phyloP scores from a whole-genome alignment of 2,797 vertebrate genomes.

The Channa striata region DNA sequence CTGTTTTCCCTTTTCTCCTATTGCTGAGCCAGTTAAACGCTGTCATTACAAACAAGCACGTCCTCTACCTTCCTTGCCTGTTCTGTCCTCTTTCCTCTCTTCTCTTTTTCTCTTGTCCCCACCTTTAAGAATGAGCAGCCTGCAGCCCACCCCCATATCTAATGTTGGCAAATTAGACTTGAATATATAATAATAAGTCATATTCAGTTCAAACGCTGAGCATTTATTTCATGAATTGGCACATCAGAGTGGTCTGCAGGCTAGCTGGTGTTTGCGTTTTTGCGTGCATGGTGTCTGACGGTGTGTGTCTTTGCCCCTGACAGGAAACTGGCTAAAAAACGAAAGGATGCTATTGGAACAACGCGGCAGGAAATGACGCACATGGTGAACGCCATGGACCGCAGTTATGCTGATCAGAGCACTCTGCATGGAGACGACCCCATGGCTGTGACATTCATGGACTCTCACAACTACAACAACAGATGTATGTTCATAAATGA shows the following conservation, averaged over 20 bases:
- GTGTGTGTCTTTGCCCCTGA: slow-evolving; percentile 44
- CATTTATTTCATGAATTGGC: background rate
- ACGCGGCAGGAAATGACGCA: slow-evolving; percentile 99
- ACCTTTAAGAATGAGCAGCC: slow-evolving; percentile 52
- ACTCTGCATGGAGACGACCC: slow-evolving; percentile 97
- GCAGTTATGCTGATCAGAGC: slow-evolving; percentile 98
- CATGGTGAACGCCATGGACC: slow-evolving; percentile 99
- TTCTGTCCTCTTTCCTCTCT: slow-evolving; percentile 51
- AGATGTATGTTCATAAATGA: slow-evolving; percentile 90
- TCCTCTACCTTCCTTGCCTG: slow-evolving; percentile 69
- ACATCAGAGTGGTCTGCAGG: slow-evolving; percentile 52
- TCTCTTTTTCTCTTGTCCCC: slow-evolving; percentile 41
- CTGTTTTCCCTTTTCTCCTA: slow-evolving; percentile 51
- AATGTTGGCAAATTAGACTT: background rate
- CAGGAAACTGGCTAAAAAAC: slow-evolving; percentile 99
- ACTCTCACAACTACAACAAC: slow-evolving; percentile 97
- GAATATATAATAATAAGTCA: background rate
- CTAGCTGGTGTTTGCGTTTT: slow-evolving; percentile 23
- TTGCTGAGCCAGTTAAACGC: slow-evolving; percentile 55
- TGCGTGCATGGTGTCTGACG: slow-evolving; percentile 43
- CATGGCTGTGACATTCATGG: slow-evolving; percentile 97
- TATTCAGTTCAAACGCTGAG: background rate
- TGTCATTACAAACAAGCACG: slow-evolving; percentile 49
- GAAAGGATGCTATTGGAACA: slow-evolving; percentile 96
- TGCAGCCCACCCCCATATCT: slow-evolving; percentile 46